A percentile compares a stretch with the other conserved stretches of the same genome.
phyloP scores from a whole-genome alignment of 1,140 invertebrate species.

The Zeugodacus cucurbitae region DNA sequence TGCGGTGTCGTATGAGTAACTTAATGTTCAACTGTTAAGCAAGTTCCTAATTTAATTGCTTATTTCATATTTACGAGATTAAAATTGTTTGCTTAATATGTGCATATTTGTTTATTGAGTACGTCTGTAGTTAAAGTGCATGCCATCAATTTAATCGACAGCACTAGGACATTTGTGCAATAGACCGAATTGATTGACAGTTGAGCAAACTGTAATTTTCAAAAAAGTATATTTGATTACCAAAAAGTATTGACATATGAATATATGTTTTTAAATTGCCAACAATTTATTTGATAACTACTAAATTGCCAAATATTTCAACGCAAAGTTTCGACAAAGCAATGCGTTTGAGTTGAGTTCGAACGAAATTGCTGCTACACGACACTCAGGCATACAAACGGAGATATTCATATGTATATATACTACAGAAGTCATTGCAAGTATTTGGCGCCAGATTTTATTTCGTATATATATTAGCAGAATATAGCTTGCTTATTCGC shows the following conservation, averaged over 20 bases:
- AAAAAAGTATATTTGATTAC: not conserved
- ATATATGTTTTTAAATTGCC: not conserved
- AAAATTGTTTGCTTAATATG: not conserved
- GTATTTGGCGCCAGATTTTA: not conserved
- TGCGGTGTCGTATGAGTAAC: not conserved
- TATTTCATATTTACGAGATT: not conserved
- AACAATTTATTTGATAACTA: not conserved
- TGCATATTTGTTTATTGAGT: not conserved
- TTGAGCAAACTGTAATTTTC: not conserved
- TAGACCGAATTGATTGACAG: not conserved
- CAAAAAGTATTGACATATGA: not conserved
- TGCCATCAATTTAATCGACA: not conserved
- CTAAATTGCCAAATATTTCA: not conserved
- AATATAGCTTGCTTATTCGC: too few relatives aligned
- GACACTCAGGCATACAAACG: not conserved
- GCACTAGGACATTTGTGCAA: slow-evolving; percentile 25
- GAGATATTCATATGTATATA: too few relatives aligned
- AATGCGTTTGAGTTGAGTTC: not conserved
- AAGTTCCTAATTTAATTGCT: not conserved
- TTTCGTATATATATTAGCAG: too few relatives aligned
- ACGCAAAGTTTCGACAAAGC: not conserved
- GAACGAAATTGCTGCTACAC: not conserved
- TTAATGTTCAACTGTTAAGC: not conserved
- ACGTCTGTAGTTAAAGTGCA: not conserved
- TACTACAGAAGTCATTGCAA: not conserved